Evolutionary conservation across 1,140 invertebrate genomes (phyloP), one percentile per base, ranked within the genome.

Genomic region (Heliconius himera): DNA sequence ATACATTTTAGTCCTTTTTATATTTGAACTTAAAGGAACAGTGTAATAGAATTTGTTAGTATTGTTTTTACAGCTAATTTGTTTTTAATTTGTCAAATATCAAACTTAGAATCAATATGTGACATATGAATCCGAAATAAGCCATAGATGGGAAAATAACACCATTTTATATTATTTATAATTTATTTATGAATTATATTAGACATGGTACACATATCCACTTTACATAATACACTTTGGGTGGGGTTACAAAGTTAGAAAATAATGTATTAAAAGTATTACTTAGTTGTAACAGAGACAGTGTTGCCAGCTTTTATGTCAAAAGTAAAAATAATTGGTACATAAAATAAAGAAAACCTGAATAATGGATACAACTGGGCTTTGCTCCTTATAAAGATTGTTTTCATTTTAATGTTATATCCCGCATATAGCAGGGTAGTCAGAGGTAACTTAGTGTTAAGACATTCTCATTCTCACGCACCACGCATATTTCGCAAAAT

Each of bases 201-300:
- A 79, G 77, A 76, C 70, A 82, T 81, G 78, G 77, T 82, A 81
- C 60, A 79, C 60, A 82, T 70, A 85, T 82, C 82, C 81, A 83
- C 84, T 81, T 75, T 75, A 74, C 70, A 74, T 54, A 76, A 18
- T 74, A 81, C 54, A 74, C 77, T 79, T 81, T 81, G 82, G 82
- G 82, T 81, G 79, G 82, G 81, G 73, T 6, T 70, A 79, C 49
- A 77, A 41, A 74, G 56, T 41, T 78, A 77, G 36, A 54, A 56
- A 77, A 75, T 74, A 74, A 78, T 73, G 29, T 70, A 77, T 73
- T 29, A 54, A 56, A 77, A 33, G 54, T 36, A 76, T 70, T 38
- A 70, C 74, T 70, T 13, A 41, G 9, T 56, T 60, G 56, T 11
- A 60, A 60, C 2, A 22, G 56, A 26, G 22, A 11, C n/a, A 22